Evolutionary conservation across 2,888 invertebrate species (phyloP), one percentile per base, ranked within the genome.

Genomic region (Pristionchus maxplancki): DNA sequence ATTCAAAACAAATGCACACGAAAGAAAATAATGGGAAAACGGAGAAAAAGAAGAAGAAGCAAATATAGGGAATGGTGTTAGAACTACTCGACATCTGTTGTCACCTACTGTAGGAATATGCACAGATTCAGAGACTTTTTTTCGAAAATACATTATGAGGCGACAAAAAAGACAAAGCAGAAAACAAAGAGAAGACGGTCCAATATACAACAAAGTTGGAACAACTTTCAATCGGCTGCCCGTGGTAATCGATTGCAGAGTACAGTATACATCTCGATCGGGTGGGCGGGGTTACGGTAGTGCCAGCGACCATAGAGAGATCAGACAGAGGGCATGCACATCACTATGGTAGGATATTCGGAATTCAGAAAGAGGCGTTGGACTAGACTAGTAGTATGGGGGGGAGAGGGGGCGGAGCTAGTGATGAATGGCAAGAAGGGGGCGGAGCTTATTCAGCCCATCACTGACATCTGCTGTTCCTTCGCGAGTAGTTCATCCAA

Each of bases 401-500:
- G 62, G 67, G 64, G 78, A 17, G 28, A 50, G 82, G 37, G 40
- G 40, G 15, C 40, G 74, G 74, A 9, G 28, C 28, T n/a, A 44
- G 78, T n/a, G 82, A n/a, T 44, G 40, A 24, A 44, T 28, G 48
- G 31, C 50, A 20, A 44, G 31, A 50, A 78, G n/a, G n/a, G 74
- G 74, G 74, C 74, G 78, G 78, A 44, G 50, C 50, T 20, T 50
- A 28, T 24, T 78, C 48, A 82, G 50, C 82, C 50, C 6, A 31
- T 15, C 50, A 48, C 82, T 44, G 34, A 28, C 40, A 31, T 48
- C 44, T 17, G 67, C 53, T 58, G 64, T 5, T 64, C 71, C 82
- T 89, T 87, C 50, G 74, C 85, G 28, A n/a, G n/a, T n/a, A 87
- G 28, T 71, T 89, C 89, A 15, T 90, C 89, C 58, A 90, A 89